These are phyloP conservation scores for Synergus japonicus DNA, from an alignment of 2,888 invertebrate species.

Conservation along the genomic window DNA sequence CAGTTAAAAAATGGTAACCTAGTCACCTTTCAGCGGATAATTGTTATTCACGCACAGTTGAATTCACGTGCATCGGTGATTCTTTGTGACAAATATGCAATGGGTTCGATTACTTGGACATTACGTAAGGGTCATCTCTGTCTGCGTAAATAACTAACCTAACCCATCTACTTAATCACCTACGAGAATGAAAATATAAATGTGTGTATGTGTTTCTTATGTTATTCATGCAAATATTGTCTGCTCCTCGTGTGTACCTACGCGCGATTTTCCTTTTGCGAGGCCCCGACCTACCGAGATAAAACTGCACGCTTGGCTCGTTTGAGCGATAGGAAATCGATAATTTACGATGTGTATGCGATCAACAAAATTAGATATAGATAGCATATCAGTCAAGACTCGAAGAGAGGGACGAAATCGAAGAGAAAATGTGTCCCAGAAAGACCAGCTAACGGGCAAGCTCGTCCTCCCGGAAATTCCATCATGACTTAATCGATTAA, in stretches of 20 bases:
- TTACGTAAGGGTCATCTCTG: not conserved
- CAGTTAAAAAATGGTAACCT: too few relatives aligned
- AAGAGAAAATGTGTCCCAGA: conserved; percentile 30
- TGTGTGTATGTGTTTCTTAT: not conserved
- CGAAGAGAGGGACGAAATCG: conserved; percentile 5
- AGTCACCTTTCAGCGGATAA: too few relatives aligned
- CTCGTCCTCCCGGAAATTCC: conserved; percentile 21
- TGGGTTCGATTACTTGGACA: too few relatives aligned
- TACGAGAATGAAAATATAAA: not conserved
- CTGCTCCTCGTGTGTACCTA: conserved; percentile 1
- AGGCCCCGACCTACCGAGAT: conserved; percentile 48
- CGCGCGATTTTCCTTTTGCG: conserved; percentile 39
- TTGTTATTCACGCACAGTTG: too few relatives aligned
- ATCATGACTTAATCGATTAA: conserved; percentile 7
- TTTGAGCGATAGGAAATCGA: conserved; percentile 60
- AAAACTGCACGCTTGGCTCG: conserved; percentile 54
- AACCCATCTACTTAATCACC: not conserved
- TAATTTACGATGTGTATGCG: conserved; percentile 57
- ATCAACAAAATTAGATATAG: conserved; percentile 26
- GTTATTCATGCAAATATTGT: not conserved
- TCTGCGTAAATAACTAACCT: not conserved
- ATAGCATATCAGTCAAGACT: conserved; percentile 4
- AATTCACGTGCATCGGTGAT: too few relatives aligned
- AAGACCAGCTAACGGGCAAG: conserved; percentile 2
- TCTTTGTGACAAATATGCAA: too few relatives aligned